Evolutionary conservation across 2,113 vertebrate genomes (phyloP), one percentile per base, ranked within the genome.

Genomic region (Tragelaphus scriptus): DNA sequence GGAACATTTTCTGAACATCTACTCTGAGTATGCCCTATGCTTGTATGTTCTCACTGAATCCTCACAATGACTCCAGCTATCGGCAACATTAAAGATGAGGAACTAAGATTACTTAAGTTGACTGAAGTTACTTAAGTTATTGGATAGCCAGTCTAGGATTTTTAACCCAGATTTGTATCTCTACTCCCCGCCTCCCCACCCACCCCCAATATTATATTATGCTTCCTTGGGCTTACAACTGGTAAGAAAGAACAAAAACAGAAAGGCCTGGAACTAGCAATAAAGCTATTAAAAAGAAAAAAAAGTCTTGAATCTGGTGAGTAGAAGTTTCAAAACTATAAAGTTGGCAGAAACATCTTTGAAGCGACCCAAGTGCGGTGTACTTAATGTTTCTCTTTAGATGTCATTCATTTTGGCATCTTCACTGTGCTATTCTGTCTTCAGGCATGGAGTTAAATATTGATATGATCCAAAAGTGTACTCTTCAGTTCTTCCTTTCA

Each of bases 351-450:
- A 44, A 30, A 36, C 85, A 61, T 93, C 61, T 82, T 56, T 61
- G 47, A 93, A 93, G 71, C 85, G 49, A 58, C 36, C 10, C 3
- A 80, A 88, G 65, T 68, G 28, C 26, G 21, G 53, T 96, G 47
- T 44, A 13, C 61, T 75, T 93, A 85, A 63, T 84, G 23, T 95
- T 96, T 97, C n/a, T 71, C 51, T 91, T 95, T 95, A 84, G 40
- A 30, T 51, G 30, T 84, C 61, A 53, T 19, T 30, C 44, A 21
- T 63, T 81, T 92, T 63, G 89, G 47, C 75, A 44, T 95, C 75
- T 92, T 90, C 44, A n/a, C n/a, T 15, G 1, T 56, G 3, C 14
- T 65, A 32, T 94, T 92, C n/a, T 81, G 16, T 94, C 94, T 90
- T 88, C 23, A 91, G 84, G 58, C 77, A 12, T 89, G 63, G 26